Conservation (phyloP, 92 coral and sea anemone genomes). For the Phymanthus crucifer region DNA sequence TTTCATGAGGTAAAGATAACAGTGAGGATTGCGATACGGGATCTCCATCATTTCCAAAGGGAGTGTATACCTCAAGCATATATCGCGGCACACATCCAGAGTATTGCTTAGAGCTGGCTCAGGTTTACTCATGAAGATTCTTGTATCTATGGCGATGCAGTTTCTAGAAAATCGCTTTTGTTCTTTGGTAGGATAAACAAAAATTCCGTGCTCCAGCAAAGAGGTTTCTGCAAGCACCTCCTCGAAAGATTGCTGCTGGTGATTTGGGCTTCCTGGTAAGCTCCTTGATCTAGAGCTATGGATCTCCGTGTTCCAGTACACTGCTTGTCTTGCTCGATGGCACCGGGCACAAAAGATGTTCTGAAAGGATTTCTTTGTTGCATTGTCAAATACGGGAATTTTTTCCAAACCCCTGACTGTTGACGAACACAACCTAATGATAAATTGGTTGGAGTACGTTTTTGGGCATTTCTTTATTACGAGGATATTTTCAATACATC, state of each 20-base stretch:
- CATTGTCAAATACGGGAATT: slow-evolving; percentile 23
- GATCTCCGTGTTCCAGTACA: background rate
- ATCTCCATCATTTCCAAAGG: background rate
- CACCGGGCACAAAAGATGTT: slow-evolving; percentile 18
- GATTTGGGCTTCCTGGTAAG: background rate
- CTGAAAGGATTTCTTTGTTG: background rate
- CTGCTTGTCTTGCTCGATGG: background rate
- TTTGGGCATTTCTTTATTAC: background rate
- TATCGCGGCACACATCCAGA: too few relatives aligned
- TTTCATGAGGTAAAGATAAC: background rate
- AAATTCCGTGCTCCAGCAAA: too few relatives aligned
- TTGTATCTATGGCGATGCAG: too few relatives aligned
- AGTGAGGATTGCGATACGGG: background rate
- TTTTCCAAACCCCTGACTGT: background rate
- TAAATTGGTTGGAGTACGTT: background rate
- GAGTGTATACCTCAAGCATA: too few relatives aligned
- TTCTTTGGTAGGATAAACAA: too few relatives aligned
- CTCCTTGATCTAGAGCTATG: background rate
- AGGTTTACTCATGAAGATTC: too few relatives aligned
- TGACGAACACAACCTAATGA: background rate
- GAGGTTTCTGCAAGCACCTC: too few relatives aligned
- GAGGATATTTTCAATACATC: background rate
- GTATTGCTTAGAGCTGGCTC: too few relatives aligned
- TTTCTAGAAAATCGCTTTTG: too few relatives aligned
- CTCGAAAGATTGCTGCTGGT: too few relatives aligned